Conservation (phyloP, 2,888 invertebrate genomes). For the Elmis aenea region DNA sequence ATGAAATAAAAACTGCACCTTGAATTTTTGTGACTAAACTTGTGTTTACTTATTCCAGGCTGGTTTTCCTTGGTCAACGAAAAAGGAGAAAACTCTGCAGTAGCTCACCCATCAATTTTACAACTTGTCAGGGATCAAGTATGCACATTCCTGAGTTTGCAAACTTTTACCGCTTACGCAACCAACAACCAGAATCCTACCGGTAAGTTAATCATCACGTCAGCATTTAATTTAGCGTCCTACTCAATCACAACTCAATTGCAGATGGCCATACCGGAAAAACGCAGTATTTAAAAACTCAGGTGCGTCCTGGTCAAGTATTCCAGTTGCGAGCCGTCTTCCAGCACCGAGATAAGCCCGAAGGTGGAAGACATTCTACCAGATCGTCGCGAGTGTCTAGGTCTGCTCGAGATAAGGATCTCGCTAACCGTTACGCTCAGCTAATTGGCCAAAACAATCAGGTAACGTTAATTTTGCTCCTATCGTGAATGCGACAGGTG, state of each 20-base stretch:
- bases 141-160: conserved; percentile 60
- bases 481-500: no score
- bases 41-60: no score
- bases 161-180: conserved; percentile 58
- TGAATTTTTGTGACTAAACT: no score
- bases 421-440: conserved; percentile 61
- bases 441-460: conserved; percentile 69
- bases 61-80: conserved; percentile 67
- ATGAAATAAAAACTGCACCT: no score
- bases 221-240: conserved; percentile 1
- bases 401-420: conserved; percentile 46
- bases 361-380: conserved; percentile 32
- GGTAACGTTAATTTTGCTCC: conserved; percentile 46
- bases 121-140: conserved; percentile 65
- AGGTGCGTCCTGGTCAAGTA: conserved; percentile 66
- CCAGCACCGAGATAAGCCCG: conserved; percentile 58
- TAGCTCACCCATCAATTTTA: conserved; percentile 59
- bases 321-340: conserved; percentile 69
- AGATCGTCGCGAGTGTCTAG: conserved; percentile 33
- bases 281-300: conserved; percentile 63
- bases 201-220: conserved; percentile 30
- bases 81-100: conserved; percentile 61
- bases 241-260: conserved; percentile 8
- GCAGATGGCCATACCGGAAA: conserved; percentile 32
- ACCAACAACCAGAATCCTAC: conserved; percentile 38